phyloP scores from a whole-genome alignment of 2,797 vertebrate species.

The Poecilia wingei region DNA sequence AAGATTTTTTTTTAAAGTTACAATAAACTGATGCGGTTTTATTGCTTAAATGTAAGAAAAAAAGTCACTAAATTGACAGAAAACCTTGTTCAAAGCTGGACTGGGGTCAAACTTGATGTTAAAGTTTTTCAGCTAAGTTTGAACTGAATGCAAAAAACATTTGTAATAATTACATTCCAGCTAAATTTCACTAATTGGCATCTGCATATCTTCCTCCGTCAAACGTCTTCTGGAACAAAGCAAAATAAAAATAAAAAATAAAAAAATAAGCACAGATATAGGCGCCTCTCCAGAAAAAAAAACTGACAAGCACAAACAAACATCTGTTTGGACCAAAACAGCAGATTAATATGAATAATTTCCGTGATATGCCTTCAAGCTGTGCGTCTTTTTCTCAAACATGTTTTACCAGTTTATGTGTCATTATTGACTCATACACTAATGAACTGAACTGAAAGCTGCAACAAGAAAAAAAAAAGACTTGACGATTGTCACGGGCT shows the following conservation, averaged over 20 bases:
- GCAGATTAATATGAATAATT: background rate
- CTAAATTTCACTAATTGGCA: background rate
- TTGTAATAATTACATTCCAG: background rate
- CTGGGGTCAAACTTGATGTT: background rate
- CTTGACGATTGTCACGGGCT: background rate
- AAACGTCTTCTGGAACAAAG: background rate
- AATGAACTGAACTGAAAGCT: background rate
- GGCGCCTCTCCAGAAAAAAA: background rate
- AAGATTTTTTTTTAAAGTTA: background rate
- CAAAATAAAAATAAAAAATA: background rate
- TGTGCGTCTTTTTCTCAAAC: background rate
- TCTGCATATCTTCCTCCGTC: background rate
- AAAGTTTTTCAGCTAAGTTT: background rate
- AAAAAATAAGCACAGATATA: background rate
- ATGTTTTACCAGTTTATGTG: background rate
- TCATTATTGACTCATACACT: background rate
- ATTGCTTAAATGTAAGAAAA: background rate
- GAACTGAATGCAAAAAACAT: background rate
- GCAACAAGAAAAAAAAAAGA: slow-evolving; percentile 2
- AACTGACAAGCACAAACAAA: background rate
- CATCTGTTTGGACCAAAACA: background rate
- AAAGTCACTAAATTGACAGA: background rate
- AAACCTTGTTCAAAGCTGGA: background rate
- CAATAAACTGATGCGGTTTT: background rate
- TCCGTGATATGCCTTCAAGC: background rate